Conservation (phyloP, 2,113 vertebrate species). For the Equus przewalskii region DNA sequence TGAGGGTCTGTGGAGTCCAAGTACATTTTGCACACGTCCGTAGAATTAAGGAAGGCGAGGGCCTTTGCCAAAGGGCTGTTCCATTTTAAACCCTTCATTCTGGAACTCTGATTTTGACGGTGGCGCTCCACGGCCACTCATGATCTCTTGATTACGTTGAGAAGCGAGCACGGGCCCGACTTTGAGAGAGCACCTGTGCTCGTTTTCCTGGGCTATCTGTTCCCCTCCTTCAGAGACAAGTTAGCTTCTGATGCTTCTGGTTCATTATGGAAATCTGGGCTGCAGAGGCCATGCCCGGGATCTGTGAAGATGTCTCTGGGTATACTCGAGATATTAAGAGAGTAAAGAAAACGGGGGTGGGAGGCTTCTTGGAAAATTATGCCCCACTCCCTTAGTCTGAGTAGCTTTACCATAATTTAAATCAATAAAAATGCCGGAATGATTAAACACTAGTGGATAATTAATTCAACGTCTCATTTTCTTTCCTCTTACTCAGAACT, state of each 20-base stretch:
- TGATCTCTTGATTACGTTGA: neutral
- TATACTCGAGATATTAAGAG: neutral
- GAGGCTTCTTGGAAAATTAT: constrained; percentile 63
- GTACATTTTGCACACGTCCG: neutral
- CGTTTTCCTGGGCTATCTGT: neutral
- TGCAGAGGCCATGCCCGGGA: neutral
- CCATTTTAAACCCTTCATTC: neutral
- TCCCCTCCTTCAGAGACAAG: neutral
- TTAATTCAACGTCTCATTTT: constrained; percentile 75
- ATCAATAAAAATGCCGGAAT: constrained; percentile 75
- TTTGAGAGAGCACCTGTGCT: neutral
- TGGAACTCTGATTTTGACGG: neutral
- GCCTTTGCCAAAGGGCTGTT: neutral
- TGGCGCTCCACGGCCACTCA: neutral
- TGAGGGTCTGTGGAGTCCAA: neutral
- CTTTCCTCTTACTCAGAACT: constrained; percentile 54
- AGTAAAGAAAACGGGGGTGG: neutral
- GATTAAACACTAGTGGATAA: constrained; percentile 77
- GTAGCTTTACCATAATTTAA: constrained; percentile 72
- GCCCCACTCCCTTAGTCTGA: neutral
- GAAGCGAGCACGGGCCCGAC: neutral
- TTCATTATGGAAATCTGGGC: neutral
- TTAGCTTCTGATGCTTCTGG: neutral
- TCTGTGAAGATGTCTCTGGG: neutral
- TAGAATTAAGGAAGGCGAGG: neutral